These are phyloP conservation scores for Baronia brevicornis DNA, from an alignment of 2,888 invertebrate species.

Conservation along the genomic window DNA sequence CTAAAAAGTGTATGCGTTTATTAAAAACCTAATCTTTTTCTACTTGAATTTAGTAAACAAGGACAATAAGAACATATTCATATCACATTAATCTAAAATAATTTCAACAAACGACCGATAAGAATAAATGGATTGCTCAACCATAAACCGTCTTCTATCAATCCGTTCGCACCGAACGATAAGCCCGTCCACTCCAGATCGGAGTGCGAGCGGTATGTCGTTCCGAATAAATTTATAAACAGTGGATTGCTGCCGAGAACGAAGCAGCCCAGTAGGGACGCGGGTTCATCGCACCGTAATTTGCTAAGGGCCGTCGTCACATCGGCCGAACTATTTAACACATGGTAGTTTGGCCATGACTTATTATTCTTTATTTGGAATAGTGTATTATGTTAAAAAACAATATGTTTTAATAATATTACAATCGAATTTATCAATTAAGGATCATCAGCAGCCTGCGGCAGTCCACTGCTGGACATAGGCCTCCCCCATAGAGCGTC, in stretches of 20 bases:
- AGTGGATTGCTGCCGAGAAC: conserved; percentile 25
- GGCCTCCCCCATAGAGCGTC: no score
- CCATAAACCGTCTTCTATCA: conserved; percentile 20
- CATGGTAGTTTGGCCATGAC: conserved; percentile 5
- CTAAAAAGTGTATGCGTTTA: no score
- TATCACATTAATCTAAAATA: conserved; percentile 5
- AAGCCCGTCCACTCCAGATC: conserved; percentile 9
- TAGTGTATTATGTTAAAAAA: no score
- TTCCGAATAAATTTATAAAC: conserved; percentile 20
- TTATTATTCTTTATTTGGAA: no score
- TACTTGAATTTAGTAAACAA: no score
- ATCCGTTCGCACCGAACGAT: conserved; percentile 7
- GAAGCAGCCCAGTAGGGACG: conserved; percentile 18
- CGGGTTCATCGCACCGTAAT: conserved; percentile 49
- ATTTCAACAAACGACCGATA: conserved; percentile 11
- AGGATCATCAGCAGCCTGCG: no score
- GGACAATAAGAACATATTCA: no score
- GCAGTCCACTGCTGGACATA: no score
- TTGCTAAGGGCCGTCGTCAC: conserved; percentile 31
- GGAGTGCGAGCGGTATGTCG: conserved; percentile 7
- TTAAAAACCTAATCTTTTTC: no score
- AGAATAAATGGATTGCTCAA: conserved; percentile 6
- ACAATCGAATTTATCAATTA: no score
- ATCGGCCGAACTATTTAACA: conserved; percentile 9
- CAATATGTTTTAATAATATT: no score